Evolutionary conservation across 2,797 vertebrate genomes (phyloP).

Genomic region (Eulemur rubriventer): DNA sequence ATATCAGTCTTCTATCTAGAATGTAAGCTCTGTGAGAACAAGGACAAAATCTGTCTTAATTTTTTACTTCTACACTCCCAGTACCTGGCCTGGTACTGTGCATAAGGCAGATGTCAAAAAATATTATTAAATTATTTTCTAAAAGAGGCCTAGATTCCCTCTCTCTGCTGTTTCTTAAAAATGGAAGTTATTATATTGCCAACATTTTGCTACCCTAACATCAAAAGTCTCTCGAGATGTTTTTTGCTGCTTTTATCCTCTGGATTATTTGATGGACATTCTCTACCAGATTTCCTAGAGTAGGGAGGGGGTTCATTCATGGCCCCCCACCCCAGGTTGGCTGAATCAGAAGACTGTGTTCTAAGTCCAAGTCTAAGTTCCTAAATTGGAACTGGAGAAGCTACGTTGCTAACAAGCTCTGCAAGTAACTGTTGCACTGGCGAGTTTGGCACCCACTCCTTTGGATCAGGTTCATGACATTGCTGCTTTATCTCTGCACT

Average conservation of each 20-base stretch:
- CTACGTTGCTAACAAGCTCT: not conserved
- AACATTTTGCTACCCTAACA: not conserved
- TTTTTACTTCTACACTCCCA: not conserved
- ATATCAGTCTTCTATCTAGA: not conserved
- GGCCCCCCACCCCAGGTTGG: not conserved
- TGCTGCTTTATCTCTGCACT: conserved; percentile 37
- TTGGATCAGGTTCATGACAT: not conserved
- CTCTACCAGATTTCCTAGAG: not conserved
- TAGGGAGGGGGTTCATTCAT: not conserved
- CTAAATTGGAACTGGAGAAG: not conserved
- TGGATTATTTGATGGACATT: not conserved
- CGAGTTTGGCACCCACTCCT: not conserved
- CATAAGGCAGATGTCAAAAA: not conserved
- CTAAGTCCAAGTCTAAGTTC: not conserved
- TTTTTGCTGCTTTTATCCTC: conserved; percentile 30
- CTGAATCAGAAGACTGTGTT: not conserved
- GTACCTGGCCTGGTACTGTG: not conserved
- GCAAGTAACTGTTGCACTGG: not conserved
- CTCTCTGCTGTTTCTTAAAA: conserved; percentile 35
- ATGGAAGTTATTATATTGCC: not conserved
- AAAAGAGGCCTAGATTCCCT: not conserved
- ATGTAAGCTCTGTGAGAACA: not conserved
- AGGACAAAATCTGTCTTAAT: not conserved
- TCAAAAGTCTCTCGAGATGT: not conserved
- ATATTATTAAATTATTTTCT: conserved; percentile 14